A percentile compares a stretch with the other conserved stretches of the same genome.
Conservation (phyloP, 2,797 vertebrate species). For the Lithobates sylvaticus region DNA sequence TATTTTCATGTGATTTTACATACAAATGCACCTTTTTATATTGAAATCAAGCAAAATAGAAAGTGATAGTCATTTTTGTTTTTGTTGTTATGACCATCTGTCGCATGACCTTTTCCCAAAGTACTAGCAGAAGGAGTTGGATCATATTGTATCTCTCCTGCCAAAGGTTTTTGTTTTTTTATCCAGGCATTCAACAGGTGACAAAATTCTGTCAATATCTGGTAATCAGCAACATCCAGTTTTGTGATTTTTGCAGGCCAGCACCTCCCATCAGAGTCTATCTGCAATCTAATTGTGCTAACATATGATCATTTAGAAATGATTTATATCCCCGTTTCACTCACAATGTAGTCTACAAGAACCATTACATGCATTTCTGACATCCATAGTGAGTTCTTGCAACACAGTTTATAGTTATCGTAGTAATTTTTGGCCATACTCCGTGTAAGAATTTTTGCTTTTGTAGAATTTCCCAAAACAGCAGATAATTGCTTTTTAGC, state of each 20-base stretch:
- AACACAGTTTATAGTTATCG: too few species aligned
- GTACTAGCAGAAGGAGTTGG: neutral
- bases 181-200: neutral
- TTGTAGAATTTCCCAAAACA: too few species aligned
- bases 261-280: neutral
- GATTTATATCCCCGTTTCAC: too few species aligned
- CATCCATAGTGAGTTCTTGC: too few species aligned
- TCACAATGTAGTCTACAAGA: too few species aligned
- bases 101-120: neutral
- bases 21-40: neutral
- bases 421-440: too few species aligned
- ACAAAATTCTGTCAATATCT: neutral
- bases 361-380: too few species aligned
- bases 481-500: too few species aligned
- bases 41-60: neutral
- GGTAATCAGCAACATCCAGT: neutral
- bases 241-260: neutral
- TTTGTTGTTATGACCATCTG: neutral
- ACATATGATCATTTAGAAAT: neutral
- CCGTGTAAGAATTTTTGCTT: too few species aligned
- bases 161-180: neutral
- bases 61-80: neutral
- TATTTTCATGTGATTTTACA: neutral
- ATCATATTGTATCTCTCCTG: neutral
- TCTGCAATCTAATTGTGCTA: neutral